These are phyloP conservation scores for Drosophila meridionalis DNA, from an alignment of 2,888 invertebrate genomes.

Conservation along the genomic window DNA sequence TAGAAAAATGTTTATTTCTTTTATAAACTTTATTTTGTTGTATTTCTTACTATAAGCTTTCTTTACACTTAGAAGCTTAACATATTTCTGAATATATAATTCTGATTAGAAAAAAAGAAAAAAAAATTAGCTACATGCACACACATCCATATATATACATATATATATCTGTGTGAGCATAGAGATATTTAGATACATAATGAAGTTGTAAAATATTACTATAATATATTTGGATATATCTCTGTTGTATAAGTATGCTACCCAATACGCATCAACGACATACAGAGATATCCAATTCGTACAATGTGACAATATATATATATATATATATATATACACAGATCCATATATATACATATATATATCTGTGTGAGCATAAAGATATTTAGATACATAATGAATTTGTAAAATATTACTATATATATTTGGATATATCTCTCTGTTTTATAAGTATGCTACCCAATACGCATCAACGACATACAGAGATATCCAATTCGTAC, in stretches of 20 bases:
- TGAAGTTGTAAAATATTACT: too few species aligned
- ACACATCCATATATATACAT: not conserved
- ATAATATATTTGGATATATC: too few species aligned
- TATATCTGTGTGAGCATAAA: not conserved
- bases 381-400: constrained; percentile 18
- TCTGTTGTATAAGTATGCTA: too few species aligned
- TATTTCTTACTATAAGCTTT: not conserved
- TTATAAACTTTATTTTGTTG: not conserved
- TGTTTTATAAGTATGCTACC: not conserved
- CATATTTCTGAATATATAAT: not conserved
- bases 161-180: not conserved
- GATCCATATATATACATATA: not conserved
- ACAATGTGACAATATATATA: too few species aligned
- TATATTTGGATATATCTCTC: not conserved
- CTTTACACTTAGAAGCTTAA: constrained; percentile 5
- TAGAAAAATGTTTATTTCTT: constrained; percentile 18
- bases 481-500: not conserved
- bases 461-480: not conserved
- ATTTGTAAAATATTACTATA: not conserved
- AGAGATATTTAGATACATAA: too few species aligned
- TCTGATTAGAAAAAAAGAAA: constrained; percentile 3
- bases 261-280: too few species aligned
- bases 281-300: too few species aligned
- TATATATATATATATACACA: too few species aligned
- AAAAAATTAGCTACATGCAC: constrained; percentile 16